Conservation (phyloP, 2,888 invertebrate species). For the Drosophila maculinotata region DNA sequence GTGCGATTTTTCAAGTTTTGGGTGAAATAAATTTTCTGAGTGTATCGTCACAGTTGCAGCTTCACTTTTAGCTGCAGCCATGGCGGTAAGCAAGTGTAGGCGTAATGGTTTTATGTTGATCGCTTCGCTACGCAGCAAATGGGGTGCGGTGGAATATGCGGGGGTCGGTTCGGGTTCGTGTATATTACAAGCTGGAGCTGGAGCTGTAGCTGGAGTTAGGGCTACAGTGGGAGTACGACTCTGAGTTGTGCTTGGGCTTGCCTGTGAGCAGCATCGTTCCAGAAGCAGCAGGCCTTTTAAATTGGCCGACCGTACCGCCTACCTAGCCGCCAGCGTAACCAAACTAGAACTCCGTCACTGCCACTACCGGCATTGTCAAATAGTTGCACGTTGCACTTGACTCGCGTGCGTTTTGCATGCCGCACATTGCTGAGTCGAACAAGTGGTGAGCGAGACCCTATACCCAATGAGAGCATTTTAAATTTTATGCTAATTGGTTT, state of each 20-base stretch:
- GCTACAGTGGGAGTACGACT: constrained; percentile 3
- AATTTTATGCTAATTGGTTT: constrained; percentile 84
- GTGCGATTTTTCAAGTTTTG: background rate
- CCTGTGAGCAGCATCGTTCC: constrained; percentile 38
- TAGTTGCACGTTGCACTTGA: constrained; percentile 59
- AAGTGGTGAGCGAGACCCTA: constrained; percentile 13
- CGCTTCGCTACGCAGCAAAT: constrained; percentile 66
- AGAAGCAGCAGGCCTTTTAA: constrained; percentile 69
- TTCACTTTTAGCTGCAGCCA: constrained; percentile 10
- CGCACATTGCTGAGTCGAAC: background rate
- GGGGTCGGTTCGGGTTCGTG: background rate
- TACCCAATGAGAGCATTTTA: constrained; percentile 80
- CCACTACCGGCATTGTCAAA: constrained; percentile 28
- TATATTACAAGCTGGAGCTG: constrained; percentile 22
- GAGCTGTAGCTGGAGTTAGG: constrained; percentile 17
- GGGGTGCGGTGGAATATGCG: background rate
- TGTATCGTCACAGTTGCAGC: constrained; percentile 27
- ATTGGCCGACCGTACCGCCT: constrained; percentile 66
- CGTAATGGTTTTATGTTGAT: constrained; percentile 85
- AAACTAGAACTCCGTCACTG: constrained; percentile 23
- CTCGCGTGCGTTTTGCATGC: constrained; percentile 34
- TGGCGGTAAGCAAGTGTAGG: constrained; percentile 79
- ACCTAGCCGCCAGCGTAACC: constrained; percentile 31
- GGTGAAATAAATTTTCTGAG: background rate
- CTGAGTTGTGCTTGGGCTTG: constrained; percentile 28